These are phyloP conservation scores for Sebastes schlegelii DNA, from an alignment of 2,113 vertebrate species.

Conservation along the genomic window DNA sequence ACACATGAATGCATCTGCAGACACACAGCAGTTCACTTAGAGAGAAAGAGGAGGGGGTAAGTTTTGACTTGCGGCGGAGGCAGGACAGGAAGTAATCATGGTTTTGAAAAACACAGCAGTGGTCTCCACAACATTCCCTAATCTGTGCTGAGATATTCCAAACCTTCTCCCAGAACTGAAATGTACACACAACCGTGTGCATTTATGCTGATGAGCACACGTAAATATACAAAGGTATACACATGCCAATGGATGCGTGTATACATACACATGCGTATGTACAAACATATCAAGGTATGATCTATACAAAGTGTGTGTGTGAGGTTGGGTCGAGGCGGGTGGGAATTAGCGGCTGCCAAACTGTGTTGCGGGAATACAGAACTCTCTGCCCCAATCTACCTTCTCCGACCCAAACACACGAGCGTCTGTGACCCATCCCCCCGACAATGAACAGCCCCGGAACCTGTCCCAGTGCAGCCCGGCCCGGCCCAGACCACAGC, in stretches of 20 bases:
- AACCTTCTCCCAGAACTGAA: conserved; percentile 79
- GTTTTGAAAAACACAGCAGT: conserved; percentile 83
- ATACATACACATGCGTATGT: conserved; percentile 62
- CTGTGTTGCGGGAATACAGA: conserved; percentile 36
- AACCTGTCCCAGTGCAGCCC: conserved; percentile 57
- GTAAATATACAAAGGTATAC: conserved; percentile 67
- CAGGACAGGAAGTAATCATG: conserved; percentile 87
- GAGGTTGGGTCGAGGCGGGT: conserved; percentile 1
- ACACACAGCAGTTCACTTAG: conserved; percentile 36
- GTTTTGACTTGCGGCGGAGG: conserved; percentile 60
- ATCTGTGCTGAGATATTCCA: conserved; percentile 86
- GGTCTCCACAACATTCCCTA: conserved; percentile 80
- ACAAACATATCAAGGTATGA: conserved; percentile 62
- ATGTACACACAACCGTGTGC: conserved; percentile 62
- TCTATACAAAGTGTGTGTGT: conserved; percentile 35
- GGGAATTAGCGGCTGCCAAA: conserved; percentile 42
- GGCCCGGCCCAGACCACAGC: conserved; percentile 85
- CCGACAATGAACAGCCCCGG: conserved; percentile 92
- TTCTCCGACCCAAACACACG: conserved; percentile 49
- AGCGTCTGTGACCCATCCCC: conserved; percentile 68
- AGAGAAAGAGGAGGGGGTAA: neutral
- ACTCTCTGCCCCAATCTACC: conserved; percentile 28
- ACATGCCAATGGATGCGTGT: conserved; percentile 75
- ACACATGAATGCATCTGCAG: conserved; percentile 31
- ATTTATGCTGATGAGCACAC: conserved; percentile 68